phyloP scores from a whole-genome alignment of 1,140 invertebrate species.

The Aplysia californica region DNA sequence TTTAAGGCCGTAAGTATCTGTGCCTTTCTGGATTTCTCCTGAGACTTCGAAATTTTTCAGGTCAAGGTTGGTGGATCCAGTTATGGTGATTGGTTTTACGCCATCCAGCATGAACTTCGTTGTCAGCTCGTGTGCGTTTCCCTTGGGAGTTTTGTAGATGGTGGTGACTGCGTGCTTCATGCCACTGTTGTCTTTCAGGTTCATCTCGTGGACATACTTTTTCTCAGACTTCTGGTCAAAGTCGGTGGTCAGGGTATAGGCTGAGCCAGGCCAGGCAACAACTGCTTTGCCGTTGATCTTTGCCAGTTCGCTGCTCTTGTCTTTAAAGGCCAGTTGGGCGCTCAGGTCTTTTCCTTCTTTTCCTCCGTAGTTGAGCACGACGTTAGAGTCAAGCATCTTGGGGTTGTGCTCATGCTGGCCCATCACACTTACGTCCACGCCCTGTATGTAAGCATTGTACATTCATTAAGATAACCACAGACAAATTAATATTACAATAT shows the following conservation, averaged over 20 bases:
- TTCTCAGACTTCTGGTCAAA: background rate
- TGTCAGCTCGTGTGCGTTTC: background rate
- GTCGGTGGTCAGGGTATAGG: background rate
- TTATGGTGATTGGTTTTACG: conserved; percentile 17
- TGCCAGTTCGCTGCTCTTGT: conserved; percentile 11
- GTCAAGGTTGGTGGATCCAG: conserved; percentile 34
- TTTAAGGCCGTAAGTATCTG: conserved; percentile 20
- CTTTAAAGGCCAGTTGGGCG: conserved; percentile 25
- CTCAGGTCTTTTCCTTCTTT: conserved; percentile 28
- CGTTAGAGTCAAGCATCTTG: conserved; percentile 24
- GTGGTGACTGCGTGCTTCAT: conserved; percentile 16
- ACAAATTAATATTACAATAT: no score
- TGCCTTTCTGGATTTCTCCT: conserved; percentile 10
- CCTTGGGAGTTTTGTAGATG: background rate
- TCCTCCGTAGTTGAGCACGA: conserved; percentile 19
- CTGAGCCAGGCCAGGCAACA: background rate
- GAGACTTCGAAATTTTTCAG: conserved; percentile 30
- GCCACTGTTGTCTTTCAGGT: background rate
- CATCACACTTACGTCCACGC: no score
- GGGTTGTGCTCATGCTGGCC: conserved; percentile 22
- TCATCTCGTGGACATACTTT: background rate
- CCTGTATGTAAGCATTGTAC: no score
- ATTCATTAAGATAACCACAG: no score
- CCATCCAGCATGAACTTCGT: background rate
- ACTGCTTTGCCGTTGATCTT: conserved; percentile 1